phyloP scores from a whole-genome alignment of 1,140 invertebrate genomes.

The Nephotettix cincticeps region DNA sequence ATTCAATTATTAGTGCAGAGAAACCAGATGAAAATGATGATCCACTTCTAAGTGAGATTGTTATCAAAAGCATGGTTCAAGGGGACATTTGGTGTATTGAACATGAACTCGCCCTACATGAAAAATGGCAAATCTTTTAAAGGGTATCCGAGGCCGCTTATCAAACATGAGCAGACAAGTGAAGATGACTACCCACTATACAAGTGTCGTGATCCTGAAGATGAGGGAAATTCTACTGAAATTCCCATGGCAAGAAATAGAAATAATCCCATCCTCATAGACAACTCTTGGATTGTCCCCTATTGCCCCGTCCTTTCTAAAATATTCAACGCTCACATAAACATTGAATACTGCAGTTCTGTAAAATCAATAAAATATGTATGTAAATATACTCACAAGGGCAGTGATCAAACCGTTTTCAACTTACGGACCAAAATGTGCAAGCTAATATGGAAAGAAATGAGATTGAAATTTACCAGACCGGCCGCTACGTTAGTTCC shows the following conservation, averaged over 20 bases:
- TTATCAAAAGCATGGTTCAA: slow-evolving; percentile 55
- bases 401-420: slow-evolving; percentile 33
- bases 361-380: slow-evolving; percentile 45
- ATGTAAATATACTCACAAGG: slow-evolving; percentile 51
- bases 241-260: slow-evolving; percentile 5
- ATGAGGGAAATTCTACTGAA: slow-evolving; percentile 26
- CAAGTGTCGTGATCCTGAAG: slow-evolving; percentile 32
- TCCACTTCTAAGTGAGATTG: slow-evolving; percentile 47
- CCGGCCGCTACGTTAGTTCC: slow-evolving; percentile 48
- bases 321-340: slow-evolving; percentile 46
- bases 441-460: not conserved
- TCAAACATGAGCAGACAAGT: slow-evolving; percentile 39
- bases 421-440: not conserved
- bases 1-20: slow-evolving; percentile 54
- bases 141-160: slow-evolving; percentile 44
- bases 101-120: slow-evolving; percentile 53
- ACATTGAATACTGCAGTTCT: slow-evolving; percentile 47
- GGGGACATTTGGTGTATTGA: slow-evolving; percentile 53
- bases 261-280: slow-evolving; percentile 30
- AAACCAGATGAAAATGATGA: slow-evolving; percentile 52
- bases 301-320: slow-evolving; percentile 45
- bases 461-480: slow-evolving; percentile 29
- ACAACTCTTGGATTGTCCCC: slow-evolving; percentile 48
- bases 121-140: slow-evolving; percentile 51
- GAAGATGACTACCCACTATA: slow-evolving; percentile 48